Base-by-base conservation (phyloP, 2,797 vertebrate genomes). In the Anomalospiza imberbis region DNA sequence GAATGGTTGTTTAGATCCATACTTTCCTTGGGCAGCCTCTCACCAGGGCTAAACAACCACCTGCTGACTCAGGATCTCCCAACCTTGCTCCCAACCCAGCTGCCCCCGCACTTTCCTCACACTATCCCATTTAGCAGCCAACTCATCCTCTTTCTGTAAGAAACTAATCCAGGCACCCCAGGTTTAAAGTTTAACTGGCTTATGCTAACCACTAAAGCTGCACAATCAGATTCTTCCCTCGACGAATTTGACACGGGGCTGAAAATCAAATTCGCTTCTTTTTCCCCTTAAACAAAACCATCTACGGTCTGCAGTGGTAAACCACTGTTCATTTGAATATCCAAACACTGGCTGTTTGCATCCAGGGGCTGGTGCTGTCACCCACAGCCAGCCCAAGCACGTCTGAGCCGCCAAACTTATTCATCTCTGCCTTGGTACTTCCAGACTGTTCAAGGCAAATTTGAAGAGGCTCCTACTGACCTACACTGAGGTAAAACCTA, bases 101-200 rank as follows among this genome's bases (percentile, higher is more conserved):
- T 21, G 6, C 28, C 66, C n/a, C 79, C 21, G 1, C 84, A 26
- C 80, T 94, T 89, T 76, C 55, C 82, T 71, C 82, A 55, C 17
- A 15, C 66, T 38, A 78, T 65, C 93, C 89, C 81, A 63, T 67
- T 96, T 85, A 84, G 95, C 85, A 94, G 80, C 80, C 45, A 91
- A 79, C 85, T 95, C 88, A 93, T 86, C 95, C 90, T 85, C 91
- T 72, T 90, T 72, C 88, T 1, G 0, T 71, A 79, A 88, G 62
- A 78, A 96, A 96, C 73, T 74, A 96, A 91, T 79, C 86, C 42
- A 71, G 60, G 79, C 73, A 62, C 47, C 92, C 38, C 91, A 92
- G 91, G 73, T 92, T 94, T 89, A 82, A 91, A 74, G 71, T 88
- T 94, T 85, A 94, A 94, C 85, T 87, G 81, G 88, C 84, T 94